A percentile compares a stretch with the other conserved stretches of the same genome.
These are phyloP conservation scores for Plagodis pulveraria DNA, from an alignment of 2,888 invertebrate genomes.

Conservation along the genomic window DNA sequence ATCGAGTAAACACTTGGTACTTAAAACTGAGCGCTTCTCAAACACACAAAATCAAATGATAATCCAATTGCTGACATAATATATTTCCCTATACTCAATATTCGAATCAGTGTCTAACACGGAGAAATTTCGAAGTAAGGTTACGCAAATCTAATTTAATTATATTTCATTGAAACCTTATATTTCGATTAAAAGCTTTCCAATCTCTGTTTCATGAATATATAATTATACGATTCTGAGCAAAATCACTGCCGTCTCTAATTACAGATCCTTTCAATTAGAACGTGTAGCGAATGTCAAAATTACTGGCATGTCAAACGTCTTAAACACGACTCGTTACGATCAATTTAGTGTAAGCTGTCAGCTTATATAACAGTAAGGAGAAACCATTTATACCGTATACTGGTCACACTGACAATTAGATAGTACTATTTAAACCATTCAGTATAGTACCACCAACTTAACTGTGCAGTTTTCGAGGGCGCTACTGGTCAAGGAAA, in stretches of 20 bases:
- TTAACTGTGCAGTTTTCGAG: too few relatives aligned
- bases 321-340: slow-evolving; percentile 45
- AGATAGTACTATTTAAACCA: too few relatives aligned
- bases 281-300: slow-evolving; percentile 55
- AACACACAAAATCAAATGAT: too few relatives aligned
- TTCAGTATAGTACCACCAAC: too few relatives aligned
- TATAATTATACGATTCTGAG: slow-evolving; percentile 33
- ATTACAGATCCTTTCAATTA: slow-evolving; percentile 51
- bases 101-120: too few relatives aligned
- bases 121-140: not conserved
- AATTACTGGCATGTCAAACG: slow-evolving; percentile 48
- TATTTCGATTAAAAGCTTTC: slow-evolving; percentile 15
- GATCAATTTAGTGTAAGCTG: slow-evolving; percentile 39
- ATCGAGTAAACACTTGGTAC: too few relatives aligned
- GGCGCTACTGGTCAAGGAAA: too few relatives aligned
- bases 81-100: too few relatives aligned
- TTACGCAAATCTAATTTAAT: not conserved
- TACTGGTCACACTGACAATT: too few relatives aligned
- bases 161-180: not conserved
- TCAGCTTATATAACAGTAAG: slow-evolving; percentile 5
- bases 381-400: not conserved
- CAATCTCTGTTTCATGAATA: slow-evolving; percentile 38
- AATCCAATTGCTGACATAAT: too few relatives aligned
- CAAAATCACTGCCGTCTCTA: slow-evolving; percentile 50
- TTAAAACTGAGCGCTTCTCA: too few relatives aligned